These are phyloP conservation scores for Branchipolynoe longqiensis DNA, from an alignment of 2,888 invertebrate genomes.

Conservation along the genomic window DNA sequence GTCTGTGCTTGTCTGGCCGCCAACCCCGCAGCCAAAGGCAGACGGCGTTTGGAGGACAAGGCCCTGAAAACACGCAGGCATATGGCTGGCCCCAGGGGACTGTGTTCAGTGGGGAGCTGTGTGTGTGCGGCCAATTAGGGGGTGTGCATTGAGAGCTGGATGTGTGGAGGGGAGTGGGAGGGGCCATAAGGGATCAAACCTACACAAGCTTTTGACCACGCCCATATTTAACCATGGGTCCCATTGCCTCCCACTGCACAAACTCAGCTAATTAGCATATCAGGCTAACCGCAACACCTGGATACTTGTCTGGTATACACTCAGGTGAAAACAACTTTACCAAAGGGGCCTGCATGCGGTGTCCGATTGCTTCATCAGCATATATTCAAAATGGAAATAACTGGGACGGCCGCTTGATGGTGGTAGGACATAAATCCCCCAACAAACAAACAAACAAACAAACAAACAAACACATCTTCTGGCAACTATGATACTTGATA, in stretches of 20 bases:
- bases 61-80: slow-evolving; percentile 16
- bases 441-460: too few species aligned
- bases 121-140: slow-evolving; percentile 32
- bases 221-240: neutral
- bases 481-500: too few species aligned
- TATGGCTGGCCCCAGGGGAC: slow-evolving; percentile 47
- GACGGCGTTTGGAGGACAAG: neutral
- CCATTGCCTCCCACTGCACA: neutral
- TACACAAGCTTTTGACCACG: neutral
- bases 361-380: too few species aligned
- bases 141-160: neutral
- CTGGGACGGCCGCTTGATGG: neutral
- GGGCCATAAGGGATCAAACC: slow-evolving; percentile 48
- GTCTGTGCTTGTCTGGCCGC: neutral
- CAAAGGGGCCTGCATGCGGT: too few species aligned
- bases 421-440: neutral
- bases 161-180: too few species aligned
- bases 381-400: neutral
- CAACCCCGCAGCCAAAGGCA: neutral
- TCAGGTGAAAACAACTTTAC: too few species aligned
- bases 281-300: neutral
- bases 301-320: too few species aligned
- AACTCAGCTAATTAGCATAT: slow-evolving; percentile 27
- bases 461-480: too few species aligned
- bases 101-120: neutral